Conservation (phyloP, 2,888 invertebrate genomes). For the Steinernema carpocapsae region DNA sequence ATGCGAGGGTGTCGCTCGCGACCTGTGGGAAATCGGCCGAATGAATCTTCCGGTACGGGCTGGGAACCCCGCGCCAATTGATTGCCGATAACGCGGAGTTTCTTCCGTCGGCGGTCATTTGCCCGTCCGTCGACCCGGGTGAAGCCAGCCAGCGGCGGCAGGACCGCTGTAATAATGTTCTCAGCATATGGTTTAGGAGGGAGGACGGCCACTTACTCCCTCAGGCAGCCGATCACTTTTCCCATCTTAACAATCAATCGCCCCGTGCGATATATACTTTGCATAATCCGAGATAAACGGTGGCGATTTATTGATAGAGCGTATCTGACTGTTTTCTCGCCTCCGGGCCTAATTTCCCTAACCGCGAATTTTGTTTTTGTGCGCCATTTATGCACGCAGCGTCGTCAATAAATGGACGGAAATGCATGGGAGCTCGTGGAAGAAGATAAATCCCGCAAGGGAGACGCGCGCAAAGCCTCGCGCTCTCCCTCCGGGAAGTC, state of each 20-base stretch:
- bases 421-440: slow-evolving; percentile 66
- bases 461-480: not conserved
- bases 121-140: slow-evolving; percentile 32
- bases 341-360: slow-evolving; percentile 1
- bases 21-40: not conserved
- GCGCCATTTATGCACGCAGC: slow-evolving; percentile 21
- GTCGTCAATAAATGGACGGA: slow-evolving; percentile 37
- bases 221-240: slow-evolving; percentile 22
- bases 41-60: not conserved
- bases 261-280: slow-evolving; percentile 21
- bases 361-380: slow-evolving; percentile 16
- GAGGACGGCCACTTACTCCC: slow-evolving; percentile 31
- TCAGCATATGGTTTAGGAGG: slow-evolving; percentile 34
- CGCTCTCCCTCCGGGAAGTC: slow-evolving; percentile 12
- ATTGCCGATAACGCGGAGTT: slow-evolving; percentile 2
- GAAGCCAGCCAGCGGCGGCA: slow-evolving; percentile 7
- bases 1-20: not conserved
- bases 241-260: slow-evolving; percentile 20
- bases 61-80: not conserved
- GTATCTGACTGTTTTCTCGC: slow-evolving; percentile 13
- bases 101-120: slow-evolving; percentile 13
- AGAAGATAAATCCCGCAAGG: slow-evolving; percentile 38
- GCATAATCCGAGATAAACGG: slow-evolving; percentile 28
- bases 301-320: slow-evolving; percentile 15
- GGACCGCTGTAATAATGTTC: slow-evolving; percentile 31